A percentile compares a stretch with the other conserved stretches of the same genome.
phyloP scores from a whole-genome alignment of 1,140 invertebrate species.

The Aphelenchoides fujianensis region DNA sequence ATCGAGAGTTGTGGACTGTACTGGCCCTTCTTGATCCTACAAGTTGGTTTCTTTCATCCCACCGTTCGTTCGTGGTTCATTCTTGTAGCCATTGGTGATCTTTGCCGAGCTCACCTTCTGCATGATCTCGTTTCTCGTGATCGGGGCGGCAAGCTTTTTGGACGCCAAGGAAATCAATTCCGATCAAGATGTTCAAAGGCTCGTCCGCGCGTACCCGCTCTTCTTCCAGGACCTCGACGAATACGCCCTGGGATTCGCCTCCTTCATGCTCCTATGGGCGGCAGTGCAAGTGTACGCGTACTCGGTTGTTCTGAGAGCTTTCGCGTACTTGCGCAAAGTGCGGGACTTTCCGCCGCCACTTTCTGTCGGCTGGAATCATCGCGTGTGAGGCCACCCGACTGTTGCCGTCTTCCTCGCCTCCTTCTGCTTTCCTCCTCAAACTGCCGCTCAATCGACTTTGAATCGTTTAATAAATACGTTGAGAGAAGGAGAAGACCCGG shows the following conservation, averaged over 20 bases:
- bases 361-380: background rate
- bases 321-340: conserved; percentile 1
- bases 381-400: too few species aligned
- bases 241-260: background rate
- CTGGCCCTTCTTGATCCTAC: background rate
- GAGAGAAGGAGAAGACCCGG: too few species aligned
- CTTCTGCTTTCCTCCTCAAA: too few species aligned
- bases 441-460: background rate
- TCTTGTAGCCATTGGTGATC: background rate
- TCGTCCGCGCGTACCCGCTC: background rate
- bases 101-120: background rate
- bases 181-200: background rate
- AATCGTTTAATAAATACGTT: background rate
- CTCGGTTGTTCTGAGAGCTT: background rate
- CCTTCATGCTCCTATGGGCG: background rate
- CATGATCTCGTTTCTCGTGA: background rate
- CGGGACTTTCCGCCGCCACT: conserved; percentile 3
- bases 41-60: background rate
- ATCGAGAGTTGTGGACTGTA: background rate
- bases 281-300: background rate
- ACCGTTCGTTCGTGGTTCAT: background rate
- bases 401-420: too few species aligned
- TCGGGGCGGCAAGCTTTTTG: background rate
- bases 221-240: background rate
- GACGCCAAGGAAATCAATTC: background rate